Evolutionary conservation across 2,797 vertebrate genomes (phyloP).

Genomic region (Eulemur albifrons): DNA sequence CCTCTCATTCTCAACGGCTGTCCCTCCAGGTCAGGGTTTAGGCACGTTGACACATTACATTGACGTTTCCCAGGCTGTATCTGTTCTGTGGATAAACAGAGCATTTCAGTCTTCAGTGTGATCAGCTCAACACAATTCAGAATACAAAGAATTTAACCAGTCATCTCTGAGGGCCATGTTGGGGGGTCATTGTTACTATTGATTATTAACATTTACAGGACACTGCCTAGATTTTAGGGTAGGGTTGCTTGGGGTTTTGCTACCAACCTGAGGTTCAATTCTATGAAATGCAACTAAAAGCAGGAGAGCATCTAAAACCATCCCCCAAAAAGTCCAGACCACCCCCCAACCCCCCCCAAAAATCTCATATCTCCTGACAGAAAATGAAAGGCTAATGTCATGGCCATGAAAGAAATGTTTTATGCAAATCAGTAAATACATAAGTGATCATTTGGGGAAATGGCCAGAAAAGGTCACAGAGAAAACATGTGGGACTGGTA

Average conservation of each 20-base stretch:
- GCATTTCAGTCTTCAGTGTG: slow-evolving; percentile 74
- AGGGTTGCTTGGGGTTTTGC: background rate
- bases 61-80: slow-evolving; percentile 86
- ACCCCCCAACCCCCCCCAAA: background rate
- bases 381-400: slow-evolving; percentile 53
- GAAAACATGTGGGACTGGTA: slow-evolving; percentile 51
- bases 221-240: background rate
- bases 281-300: slow-evolving; percentile 18
- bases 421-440: background rate
- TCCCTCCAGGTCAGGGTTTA: slow-evolving; percentile 87
- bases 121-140: background rate
- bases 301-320: background rate
- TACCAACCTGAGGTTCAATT: slow-evolving; percentile 27
- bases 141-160: background rate
- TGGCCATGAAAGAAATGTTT: slow-evolving; percentile 53
- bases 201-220: slow-evolving; percentile 10
- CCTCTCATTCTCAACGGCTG: slow-evolving; percentile 86
- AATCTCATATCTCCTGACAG: slow-evolving; percentile 45
- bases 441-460: background rate
- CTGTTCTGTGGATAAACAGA: slow-evolving; percentile 87
- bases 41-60: slow-evolving; percentile 84
- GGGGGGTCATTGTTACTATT: background rate
- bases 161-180: background rate
- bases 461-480: slow-evolving; percentile 13
- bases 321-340: background rate